phyloP scores from a whole-genome alignment of 2,113 vertebrate genomes.

The Sakesphorus luctuosus region DNA sequence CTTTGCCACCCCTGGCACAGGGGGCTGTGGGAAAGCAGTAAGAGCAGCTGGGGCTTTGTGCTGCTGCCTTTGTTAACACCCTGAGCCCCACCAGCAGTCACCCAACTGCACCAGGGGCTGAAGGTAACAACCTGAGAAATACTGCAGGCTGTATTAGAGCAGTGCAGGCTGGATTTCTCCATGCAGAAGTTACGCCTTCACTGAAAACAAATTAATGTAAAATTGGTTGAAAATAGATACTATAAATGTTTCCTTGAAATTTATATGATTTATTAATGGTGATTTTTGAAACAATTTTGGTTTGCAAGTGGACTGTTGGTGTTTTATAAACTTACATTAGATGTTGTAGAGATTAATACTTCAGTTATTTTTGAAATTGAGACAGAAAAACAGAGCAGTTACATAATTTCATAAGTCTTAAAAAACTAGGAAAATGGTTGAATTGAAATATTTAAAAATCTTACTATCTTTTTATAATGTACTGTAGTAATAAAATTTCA shows the following conservation, averaged over 20 bases:
- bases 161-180: not conserved
- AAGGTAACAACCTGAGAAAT: not conserved
- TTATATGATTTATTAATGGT: not conserved
- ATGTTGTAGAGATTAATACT: not conserved
- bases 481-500: not conserved
- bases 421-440: not conserved
- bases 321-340: not conserved
- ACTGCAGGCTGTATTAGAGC: not conserved
- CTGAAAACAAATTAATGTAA: not conserved
- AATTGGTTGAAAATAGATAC: not conserved
- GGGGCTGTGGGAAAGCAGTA: slow-evolving; percentile 55
- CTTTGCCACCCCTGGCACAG: slow-evolving; percentile 42
- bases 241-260: not conserved
- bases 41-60: slow-evolving; percentile 28
- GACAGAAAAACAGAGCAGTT: not conserved
- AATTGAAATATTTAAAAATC: not conserved
- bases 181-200: rapidly evolving
- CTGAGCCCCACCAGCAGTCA: not conserved
- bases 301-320: not conserved
- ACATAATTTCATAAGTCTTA: not conserved
- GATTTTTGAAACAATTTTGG: not conserved
- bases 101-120: not conserved
- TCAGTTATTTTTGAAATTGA: not conserved
- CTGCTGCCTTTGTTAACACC: slow-evolving; percentile 9
- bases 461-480: not conserved